Evolutionary conservation across 2,797 vertebrate species (phyloP), one percentile per base, ranked within the genome.

Genomic region (Tadarida brasiliensis): DNA sequence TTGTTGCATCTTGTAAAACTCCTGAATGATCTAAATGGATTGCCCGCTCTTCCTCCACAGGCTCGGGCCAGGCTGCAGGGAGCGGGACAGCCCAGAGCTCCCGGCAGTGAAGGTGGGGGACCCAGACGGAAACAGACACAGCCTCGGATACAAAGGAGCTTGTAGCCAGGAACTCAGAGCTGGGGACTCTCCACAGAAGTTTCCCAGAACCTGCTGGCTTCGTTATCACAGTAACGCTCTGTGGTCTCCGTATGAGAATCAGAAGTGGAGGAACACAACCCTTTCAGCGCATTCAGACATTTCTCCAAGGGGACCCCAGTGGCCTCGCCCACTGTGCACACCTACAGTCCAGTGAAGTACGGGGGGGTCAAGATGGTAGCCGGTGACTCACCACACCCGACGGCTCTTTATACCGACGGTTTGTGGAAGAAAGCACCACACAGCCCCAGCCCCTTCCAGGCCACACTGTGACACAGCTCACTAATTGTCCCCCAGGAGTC

Each of bases 31-130:
- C 63, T 44, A 44, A 78, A 71, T 5, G 1, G 24, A 56, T 63
- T 87, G 57, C 15, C 8, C 33, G 89, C 28, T 51, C 86, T 90
- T 70, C 11, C 11, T 5, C 67, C 11, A 44, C 9, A 57, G 33
- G 20, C 54, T 16, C 0, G 16, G n/a, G 1, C 22, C 28, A n/a
- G 30, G 35, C 51, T 3, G 4, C 11, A 10, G 63, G 30, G 85
- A 2, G 2, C 0, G 0, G 17, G 49, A 35, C 26, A 73, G 6
- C 28, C 30, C 61, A 24, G 3, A 26, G 24, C 5, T 44, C 56
- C 65, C 3, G 24, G 63, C 0, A 12, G 35, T 0, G 6, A 82
- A 22, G 11, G 7, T 2, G 0, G 3, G 59, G 35, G 14, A 44
- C 68, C 8, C 63, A 47, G 47, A 65, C 67, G 47, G 11, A 61